Evolutionary conservation across 2,888 invertebrate species (phyloP).

Genomic region (Protonemura montana): DNA sequence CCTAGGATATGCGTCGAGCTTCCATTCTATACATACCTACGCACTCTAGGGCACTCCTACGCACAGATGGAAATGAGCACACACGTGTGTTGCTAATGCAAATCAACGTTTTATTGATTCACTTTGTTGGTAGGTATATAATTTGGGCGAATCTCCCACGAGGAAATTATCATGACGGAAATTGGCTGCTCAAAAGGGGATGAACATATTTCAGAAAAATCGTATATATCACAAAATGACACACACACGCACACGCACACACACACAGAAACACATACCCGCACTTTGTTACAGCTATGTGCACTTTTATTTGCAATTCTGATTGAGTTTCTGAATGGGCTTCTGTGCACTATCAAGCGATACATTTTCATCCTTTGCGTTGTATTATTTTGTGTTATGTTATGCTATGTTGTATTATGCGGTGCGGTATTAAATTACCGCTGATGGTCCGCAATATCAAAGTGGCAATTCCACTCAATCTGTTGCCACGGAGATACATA

Average conservation of each 20-base stretch:
- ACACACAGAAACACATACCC: too few relatives aligned
- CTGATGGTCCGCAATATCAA: background rate
- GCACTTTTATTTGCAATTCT: background rate
- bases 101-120: background rate
- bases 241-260: too few relatives aligned
- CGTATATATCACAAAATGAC: too few relatives aligned
- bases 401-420: too few relatives aligned
- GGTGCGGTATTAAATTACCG: background rate
- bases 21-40: background rate
- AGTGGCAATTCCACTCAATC: background rate
- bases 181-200: background rate
- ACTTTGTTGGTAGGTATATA: too few relatives aligned
- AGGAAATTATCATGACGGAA: background rate
- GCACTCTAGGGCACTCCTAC: background rate
- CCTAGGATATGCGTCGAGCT: background rate
- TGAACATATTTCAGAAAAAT: too few relatives aligned
- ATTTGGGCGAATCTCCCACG: background rate
- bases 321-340: background rate
- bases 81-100: background rate
- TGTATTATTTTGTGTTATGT: too few relatives aligned
- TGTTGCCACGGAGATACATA: background rate
- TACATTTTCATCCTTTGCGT: too few relatives aligned
- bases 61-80: background rate
- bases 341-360: background rate
- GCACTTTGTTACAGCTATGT: too few relatives aligned